phyloP scores from a whole-genome alignment of 2,113 vertebrate species.

The Desmodus rotundus region DNA sequence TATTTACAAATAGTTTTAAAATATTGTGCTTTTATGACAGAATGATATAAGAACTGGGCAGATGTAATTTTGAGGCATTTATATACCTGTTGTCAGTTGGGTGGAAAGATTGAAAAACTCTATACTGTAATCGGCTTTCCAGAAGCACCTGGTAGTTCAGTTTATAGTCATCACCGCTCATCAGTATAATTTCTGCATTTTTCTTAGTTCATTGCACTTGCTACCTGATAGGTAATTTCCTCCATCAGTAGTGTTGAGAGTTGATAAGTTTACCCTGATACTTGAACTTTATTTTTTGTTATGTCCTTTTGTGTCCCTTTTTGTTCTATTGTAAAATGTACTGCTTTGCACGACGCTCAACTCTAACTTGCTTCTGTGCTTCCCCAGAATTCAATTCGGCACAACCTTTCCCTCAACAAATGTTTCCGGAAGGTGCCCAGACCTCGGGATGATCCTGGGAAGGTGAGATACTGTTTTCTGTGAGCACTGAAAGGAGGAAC shows the following conservation, averaged over 20 bases:
- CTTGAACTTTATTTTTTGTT: neutral
- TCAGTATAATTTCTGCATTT: neutral
- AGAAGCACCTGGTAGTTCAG: neutral
- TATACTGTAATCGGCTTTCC: neutral
- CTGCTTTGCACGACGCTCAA: neutral
- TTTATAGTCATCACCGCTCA: neutral
- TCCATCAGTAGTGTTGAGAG: neutral
- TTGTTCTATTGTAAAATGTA: constrained; percentile 14
- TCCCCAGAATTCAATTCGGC: constrained; percentile 95
- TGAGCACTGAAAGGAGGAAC: neutral
- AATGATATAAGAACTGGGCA: neutral
- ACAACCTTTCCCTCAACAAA: constrained; percentile 97
- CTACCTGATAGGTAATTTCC: neutral
- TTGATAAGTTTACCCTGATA: neutral
- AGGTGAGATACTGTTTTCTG: constrained; percentile 83
- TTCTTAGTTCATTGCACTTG: neutral
- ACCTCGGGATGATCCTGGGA: constrained; percentile 94
- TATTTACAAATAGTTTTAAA: neutral
- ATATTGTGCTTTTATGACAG: neutral
- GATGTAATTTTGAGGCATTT: neutral
- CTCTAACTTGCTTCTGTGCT: constrained; percentile 50
- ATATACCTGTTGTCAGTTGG: neutral
- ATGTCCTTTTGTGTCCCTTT: neutral
- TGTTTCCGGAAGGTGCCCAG: constrained; percentile 98
- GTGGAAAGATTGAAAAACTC: neutral